Evolutionary conservation across 2,888 invertebrate genomes (phyloP).

Genomic region (Ochropleura plecta): DNA sequence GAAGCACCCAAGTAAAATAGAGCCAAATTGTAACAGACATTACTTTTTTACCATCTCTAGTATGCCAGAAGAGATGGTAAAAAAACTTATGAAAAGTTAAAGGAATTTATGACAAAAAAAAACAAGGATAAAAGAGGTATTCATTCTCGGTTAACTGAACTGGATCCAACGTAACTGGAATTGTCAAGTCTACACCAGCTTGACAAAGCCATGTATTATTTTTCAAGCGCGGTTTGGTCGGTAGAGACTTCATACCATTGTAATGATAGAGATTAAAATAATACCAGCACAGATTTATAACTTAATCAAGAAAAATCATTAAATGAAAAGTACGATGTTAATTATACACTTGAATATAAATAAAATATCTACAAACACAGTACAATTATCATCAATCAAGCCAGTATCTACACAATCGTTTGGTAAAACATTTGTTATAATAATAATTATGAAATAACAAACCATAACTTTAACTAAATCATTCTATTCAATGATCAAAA

Average conservation of each 20-base stretch:
- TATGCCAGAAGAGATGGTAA: too few species aligned
- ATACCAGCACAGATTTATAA: constrained; percentile 8
- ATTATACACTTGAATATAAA: constrained; percentile 8
- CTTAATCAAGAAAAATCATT: constrained; percentile 18
- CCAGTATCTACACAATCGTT: not conserved
- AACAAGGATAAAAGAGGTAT: constrained; percentile 10
- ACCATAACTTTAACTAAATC: constrained; percentile 11
- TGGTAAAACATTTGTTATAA: not conserved
- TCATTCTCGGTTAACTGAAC: constrained; percentile 52
- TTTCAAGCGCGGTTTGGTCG: constrained; percentile 1
- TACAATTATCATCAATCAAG: constrained; percentile 35
- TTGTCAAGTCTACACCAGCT: constrained; percentile 20
- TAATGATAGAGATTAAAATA: constrained; percentile 10
- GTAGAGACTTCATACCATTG: not conserved
- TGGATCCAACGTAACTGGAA: constrained; percentile 30
- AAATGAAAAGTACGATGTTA: constrained; percentile 3
- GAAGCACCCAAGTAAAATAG: too few species aligned
- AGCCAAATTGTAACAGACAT: too few species aligned
- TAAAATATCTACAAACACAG: not conserved
- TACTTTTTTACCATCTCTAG: too few species aligned
- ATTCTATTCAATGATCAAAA: constrained; percentile 19
- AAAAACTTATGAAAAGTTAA: not conserved
- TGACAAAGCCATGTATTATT: constrained; percentile 26
- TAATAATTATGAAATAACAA: constrained; percentile 15
- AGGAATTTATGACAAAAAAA: not conserved